These are phyloP conservation scores for Taenioides sp. DNA, from an alignment of 2,797 vertebrate species.

Conservation along the genomic window DNA sequence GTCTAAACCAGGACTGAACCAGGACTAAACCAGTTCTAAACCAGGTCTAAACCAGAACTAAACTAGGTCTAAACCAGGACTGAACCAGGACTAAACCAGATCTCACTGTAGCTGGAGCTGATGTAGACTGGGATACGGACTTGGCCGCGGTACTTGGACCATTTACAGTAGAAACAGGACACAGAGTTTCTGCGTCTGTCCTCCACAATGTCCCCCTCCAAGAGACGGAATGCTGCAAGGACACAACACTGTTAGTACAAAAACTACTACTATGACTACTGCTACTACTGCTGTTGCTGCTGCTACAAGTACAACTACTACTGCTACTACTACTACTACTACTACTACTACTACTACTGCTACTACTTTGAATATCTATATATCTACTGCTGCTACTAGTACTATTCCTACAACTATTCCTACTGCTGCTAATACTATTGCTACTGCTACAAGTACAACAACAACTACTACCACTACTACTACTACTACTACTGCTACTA, in stretches of 20 bases:
- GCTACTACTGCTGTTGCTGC: background rate
- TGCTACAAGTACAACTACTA: background rate
- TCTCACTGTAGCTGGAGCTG: background rate
- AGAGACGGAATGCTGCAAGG: background rate
- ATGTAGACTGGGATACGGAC: background rate
- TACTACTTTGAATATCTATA: too few relatives aligned
- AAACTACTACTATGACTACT: too few relatives aligned
- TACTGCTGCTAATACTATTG: background rate
- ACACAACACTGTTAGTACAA: background rate
- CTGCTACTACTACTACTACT: background rate
- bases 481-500: too few relatives aligned
- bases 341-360: too few relatives aligned
- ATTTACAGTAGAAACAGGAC: background rate
- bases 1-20: background rate
- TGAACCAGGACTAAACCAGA: background rate
- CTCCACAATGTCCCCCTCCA: background rate
- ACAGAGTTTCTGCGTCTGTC: background rate
- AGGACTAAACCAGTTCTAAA: background rate
- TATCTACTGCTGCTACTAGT: too few relatives aligned
- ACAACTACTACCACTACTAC: too few relatives aligned
- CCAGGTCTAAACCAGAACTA: too few relatives aligned
- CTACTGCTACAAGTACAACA: too few relatives aligned
- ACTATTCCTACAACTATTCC: too few relatives aligned
- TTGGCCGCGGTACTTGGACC: background rate
- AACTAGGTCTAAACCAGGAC: background rate